phyloP scores from a whole-genome alignment of 2,113 vertebrate genomes.

The Cheirogaleus medius region DNA sequence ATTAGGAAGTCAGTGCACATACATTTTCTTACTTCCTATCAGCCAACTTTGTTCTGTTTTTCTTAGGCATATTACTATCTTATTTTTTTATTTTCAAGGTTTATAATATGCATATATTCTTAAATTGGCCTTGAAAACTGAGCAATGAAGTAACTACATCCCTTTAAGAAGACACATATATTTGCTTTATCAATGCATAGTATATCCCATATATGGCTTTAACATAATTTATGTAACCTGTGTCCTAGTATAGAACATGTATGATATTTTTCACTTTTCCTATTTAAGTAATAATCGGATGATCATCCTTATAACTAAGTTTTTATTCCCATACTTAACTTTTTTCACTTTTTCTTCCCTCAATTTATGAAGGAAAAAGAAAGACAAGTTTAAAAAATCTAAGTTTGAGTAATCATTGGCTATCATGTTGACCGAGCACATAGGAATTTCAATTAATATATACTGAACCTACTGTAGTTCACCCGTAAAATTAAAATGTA shows the following conservation, averaged over 20 bases:
- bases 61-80: neutral
- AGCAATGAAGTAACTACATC: neutral
- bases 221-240: neutral
- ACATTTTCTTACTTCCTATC: neutral
- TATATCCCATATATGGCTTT: neutral
- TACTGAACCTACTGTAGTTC: neutral
- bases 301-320: neutral
- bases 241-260: neutral
- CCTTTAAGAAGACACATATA: neutral
- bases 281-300: neutral
- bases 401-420: slow-evolving; percentile 7
- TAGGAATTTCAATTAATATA: slow-evolving; percentile 38
- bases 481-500: slow-evolving; percentile 45
- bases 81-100: neutral
- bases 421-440: neutral
- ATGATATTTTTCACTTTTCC: neutral
- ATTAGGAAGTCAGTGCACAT: neutral
- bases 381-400: neutral
- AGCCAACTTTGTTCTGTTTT: neutral
- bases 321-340: neutral
- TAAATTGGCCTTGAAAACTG: neutral
- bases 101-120: neutral
- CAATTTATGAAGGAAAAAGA: neutral
- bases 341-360: neutral
- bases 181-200: neutral